A percentile compares a stretch with the other conserved stretches of the same genome.
Conservation (phyloP, 2,797 vertebrate species). For the Crocidura indochinensis region DNA sequence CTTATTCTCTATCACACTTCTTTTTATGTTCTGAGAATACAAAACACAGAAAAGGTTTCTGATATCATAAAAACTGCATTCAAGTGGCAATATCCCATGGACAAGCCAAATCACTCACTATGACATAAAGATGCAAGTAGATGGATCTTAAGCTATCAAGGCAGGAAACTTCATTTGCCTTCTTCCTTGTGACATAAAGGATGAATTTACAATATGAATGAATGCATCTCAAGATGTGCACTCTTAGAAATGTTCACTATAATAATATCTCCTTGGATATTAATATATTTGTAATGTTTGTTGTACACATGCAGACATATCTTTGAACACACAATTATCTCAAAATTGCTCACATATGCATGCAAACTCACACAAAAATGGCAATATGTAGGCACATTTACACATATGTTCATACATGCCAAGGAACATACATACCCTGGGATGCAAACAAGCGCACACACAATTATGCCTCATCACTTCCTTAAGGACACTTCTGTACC, state of each 20-base stretch:
- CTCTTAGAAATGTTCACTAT: not conserved
- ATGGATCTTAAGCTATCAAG: not conserved
- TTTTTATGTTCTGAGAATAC: not conserved
- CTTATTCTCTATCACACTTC: not conserved
- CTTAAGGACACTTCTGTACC: not conserved
- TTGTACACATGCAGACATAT: not conserved
- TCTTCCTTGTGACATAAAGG: not conserved
- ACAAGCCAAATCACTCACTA: constrained; percentile 2
- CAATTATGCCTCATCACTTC: not conserved
- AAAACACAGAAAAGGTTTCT: constrained; percentile 19
- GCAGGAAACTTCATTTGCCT: not conserved
- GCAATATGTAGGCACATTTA: not conserved
- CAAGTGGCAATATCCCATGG: not conserved
- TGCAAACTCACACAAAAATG: not conserved
- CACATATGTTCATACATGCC: not conserved
- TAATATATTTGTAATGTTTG: not conserved
- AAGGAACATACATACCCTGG: not conserved
- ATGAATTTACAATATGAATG: not conserved
- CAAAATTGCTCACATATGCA: not conserved
- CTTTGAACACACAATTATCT: not conserved
- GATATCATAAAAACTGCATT: not conserved
- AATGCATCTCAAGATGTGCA: not conserved
- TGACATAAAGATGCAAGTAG: not conserved
- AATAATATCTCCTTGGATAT: not conserved
- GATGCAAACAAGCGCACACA: too few species aligned